These are phyloP conservation scores for Limnephilus rhombicus DNA, from an alignment of 2,888 invertebrate genomes.

Conservation along the genomic window DNA sequence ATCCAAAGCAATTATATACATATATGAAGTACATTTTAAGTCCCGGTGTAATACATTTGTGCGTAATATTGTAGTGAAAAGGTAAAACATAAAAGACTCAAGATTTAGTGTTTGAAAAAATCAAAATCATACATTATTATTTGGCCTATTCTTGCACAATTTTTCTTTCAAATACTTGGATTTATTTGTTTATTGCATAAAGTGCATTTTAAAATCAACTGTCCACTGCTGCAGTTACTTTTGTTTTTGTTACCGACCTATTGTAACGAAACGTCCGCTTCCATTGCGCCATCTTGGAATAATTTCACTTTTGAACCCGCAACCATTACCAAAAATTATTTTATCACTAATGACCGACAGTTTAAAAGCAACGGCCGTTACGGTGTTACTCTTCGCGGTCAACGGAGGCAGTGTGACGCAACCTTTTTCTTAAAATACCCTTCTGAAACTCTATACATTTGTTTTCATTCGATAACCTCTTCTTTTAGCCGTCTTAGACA, in stretches of 20 bases:
- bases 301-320: slow-evolving; percentile 65
- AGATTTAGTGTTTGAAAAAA: no score
- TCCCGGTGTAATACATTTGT: no score
- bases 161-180: no score
- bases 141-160: no score
- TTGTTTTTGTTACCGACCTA: slow-evolving; percentile 58
- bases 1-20: no score
- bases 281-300: slow-evolving; percentile 55
- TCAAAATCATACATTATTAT: no score
- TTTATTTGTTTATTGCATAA: background rate
- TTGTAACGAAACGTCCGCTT: slow-evolving; percentile 55
- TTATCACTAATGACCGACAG: slow-evolving; percentile 44
- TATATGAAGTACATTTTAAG: no score
- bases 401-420: background rate
- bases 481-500: background rate
- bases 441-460: background rate
- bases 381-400: slow-evolving; percentile 19
- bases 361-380: slow-evolving; percentile 33
- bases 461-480: background rate
- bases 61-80: no score
- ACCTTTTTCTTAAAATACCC: background rate
- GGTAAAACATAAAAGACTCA: no score
- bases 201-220: slow-evolving; percentile 29
- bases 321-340: slow-evolving; percentile 55
- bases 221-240: slow-evolving; percentile 19